Evolutionary conservation across 2,113 vertebrate genomes (phyloP).

Genomic region (Zosterops lateralis): DNA sequence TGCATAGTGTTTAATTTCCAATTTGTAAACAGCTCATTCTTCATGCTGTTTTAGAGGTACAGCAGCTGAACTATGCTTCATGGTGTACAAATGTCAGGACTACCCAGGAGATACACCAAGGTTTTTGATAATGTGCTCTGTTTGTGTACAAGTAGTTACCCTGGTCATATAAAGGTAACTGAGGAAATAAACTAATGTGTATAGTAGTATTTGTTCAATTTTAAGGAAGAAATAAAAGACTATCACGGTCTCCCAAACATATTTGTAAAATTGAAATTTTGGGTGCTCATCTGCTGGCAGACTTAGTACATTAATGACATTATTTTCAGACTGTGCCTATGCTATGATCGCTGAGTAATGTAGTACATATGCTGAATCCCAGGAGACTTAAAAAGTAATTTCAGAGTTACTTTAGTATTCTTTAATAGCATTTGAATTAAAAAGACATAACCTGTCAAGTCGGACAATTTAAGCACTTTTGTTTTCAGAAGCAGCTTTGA

Average conservation of each 20-base stretch:
- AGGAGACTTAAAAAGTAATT: background rate
- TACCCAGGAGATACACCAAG: background rate
- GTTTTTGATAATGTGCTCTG: background rate
- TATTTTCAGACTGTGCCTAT: background rate
- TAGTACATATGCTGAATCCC: background rate
- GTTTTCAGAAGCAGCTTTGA: background rate
- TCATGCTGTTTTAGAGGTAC: background rate
- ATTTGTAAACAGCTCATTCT: background rate
- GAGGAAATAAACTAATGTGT: background rate
- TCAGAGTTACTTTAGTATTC: background rate
- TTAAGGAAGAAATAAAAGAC: background rate
- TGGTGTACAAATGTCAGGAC: background rate
- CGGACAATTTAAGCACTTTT: background rate
- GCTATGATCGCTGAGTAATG: background rate
- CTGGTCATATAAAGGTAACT: background rate
- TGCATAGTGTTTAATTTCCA: background rate
- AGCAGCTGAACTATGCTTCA: background rate
- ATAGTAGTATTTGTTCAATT: background rate
- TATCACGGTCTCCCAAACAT: background rate
- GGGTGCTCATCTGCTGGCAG: background rate
- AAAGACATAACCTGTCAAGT: background rate
- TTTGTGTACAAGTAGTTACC: background rate
- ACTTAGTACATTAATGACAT: background rate
- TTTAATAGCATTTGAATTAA: background rate
- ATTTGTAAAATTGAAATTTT: background rate